Base-by-base conservation (phyloP, 2,888 invertebrate genomes). In the Micropterix aruncella region DNA sequence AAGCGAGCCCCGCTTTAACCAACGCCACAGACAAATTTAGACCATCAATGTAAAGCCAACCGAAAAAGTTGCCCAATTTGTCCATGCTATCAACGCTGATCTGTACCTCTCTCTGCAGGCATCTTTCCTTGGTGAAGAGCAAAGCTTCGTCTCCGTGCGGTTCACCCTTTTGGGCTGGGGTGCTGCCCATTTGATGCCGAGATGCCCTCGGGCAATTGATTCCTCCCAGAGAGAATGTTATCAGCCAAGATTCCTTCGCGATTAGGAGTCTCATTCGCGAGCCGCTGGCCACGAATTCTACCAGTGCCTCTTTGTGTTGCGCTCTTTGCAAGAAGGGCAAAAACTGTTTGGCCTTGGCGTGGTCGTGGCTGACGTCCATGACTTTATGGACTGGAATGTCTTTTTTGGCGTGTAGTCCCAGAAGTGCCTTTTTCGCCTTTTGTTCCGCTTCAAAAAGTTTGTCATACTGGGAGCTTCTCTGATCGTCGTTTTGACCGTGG, bases 11-110 rank as follows among this genome's bases (percentile, higher is more conserved):
- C 53, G 89, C 85, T 57, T 93, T 90, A 0, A 99, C 92, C 17
- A 99, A 73, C 0, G 85, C 77, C 2, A 93, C 82, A 0, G 95
- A 93, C 51, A 97, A 66, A 60, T 97, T 97, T 40, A 80, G 74
- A 50, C 81, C 83, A 44, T 90, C 90, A n/a, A 87, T 76, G 77
- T 87, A 94, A 44, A 97, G 68, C 86, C 89, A 91, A 18, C 99
- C 99, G 56, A 99, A 96, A 60, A 96, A 96, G 59, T 94, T 95
- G 46, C 97, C 97, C 45, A 89, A 93, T 65, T 96, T 97, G 64
- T 99, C 99, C 70, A 90, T 89, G 45, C 85, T 81, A 57, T 95
- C 95, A 41, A 96, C 87, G 53, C 91, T 87, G 46, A 97, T 84
- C 47, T 88, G 80, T 0, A 96, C 93, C 60, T 99, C 97, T 48